Conservation (phyloP, 2,113 vertebrate genomes). For the Clarias macrocephalus region DNA sequence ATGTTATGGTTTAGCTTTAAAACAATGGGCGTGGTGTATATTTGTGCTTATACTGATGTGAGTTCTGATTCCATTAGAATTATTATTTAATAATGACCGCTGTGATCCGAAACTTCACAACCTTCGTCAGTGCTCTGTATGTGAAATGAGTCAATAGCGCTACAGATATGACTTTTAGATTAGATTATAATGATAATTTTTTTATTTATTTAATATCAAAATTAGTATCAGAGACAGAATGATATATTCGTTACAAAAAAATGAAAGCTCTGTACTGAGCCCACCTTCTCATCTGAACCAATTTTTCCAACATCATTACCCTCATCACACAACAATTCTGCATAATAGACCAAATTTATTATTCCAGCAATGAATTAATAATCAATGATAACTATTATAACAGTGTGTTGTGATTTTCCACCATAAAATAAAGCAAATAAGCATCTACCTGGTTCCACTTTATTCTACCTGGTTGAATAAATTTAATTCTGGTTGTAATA, state of each 20-base stretch:
- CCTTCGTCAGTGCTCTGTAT: not conserved
- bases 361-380: not conserved
- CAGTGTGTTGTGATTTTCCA: not conserved
- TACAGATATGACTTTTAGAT: not conserved
- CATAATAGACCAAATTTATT: conserved; percentile 3
- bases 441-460: not conserved
- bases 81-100: conserved; percentile 16
- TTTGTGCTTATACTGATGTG: not conserved
- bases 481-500: not conserved
- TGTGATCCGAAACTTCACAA: not conserved
- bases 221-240: not conserved
- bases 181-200: not conserved
- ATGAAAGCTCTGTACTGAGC: not conserved
- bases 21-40: not conserved
- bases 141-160: not conserved
- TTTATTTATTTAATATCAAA: not conserved
- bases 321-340: not conserved
- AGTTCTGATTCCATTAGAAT: not conserved
- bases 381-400: not conserved
- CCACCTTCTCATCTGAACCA: conserved; percentile 55
- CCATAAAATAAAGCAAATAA: not conserved
- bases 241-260: not conserved
- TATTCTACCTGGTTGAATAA: not conserved
- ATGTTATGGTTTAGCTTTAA: not conserved
- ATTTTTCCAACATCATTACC: conserved; percentile 31